These are phyloP conservation scores for Zaprionus nigranus DNA, from an alignment of 1,140 invertebrate genomes.

Conservation along the genomic window DNA sequence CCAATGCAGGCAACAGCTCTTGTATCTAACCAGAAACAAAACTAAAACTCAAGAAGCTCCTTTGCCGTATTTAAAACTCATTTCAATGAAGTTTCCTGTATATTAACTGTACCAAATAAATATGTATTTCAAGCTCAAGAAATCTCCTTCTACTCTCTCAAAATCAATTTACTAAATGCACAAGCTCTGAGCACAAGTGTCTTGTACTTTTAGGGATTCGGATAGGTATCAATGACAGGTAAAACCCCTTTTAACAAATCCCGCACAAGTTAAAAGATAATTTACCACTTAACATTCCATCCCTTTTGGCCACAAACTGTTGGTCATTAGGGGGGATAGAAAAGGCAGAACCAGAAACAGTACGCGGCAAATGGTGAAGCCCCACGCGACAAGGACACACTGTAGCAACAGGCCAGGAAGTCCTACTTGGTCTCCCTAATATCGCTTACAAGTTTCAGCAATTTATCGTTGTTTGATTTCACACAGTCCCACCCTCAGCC, in stretches of 20 bases:
- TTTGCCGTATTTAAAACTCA: not conserved
- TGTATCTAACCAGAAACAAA: not conserved
- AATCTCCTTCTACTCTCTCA: not conserved
- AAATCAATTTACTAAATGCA: constrained; percentile 59
- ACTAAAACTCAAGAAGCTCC: not conserved
- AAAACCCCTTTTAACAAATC: constrained; percentile 65
- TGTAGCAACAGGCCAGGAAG: constrained; percentile 73
- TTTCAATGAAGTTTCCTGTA: not conserved
- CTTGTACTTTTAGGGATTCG: constrained; percentile 7
- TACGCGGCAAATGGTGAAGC: constrained; percentile 51
- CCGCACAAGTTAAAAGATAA: constrained; percentile 54
- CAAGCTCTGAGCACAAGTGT: constrained; percentile 37
- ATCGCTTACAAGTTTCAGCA: constrained; percentile 76
- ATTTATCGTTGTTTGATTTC: constrained; percentile 81
- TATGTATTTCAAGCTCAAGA: constrained; percentile 2
- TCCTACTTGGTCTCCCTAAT: constrained; percentile 51
- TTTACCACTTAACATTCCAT: constrained; percentile 70
- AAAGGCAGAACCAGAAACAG: constrained; percentile 5
- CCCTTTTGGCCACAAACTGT: constrained; percentile 56
- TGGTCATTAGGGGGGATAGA: constrained; percentile 40
- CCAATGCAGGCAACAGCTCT: not conserved
- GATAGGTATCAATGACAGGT: constrained; percentile 62
- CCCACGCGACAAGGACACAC: constrained; percentile 49
- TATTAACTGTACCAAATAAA: not conserved
- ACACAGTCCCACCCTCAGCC: constrained; percentile 29